Conservation (phyloP, 2,888 invertebrate species). For the Drosophila affinis region DNA sequence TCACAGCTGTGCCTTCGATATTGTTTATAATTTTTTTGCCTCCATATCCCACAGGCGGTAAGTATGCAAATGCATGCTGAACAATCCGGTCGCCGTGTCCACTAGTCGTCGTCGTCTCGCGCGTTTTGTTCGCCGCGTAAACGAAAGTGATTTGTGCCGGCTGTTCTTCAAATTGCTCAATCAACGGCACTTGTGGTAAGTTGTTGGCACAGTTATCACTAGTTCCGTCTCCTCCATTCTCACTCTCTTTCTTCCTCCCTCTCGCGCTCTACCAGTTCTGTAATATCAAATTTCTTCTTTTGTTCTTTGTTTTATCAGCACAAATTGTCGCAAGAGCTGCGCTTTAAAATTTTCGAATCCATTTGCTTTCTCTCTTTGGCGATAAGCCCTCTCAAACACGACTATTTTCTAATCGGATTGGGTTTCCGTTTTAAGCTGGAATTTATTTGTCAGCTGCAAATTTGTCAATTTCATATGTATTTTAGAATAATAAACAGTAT, state of each 20-base stretch:
- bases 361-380: slow-evolving; percentile 24
- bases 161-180: slow-evolving; percentile 28
- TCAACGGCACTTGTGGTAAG: slow-evolving; percentile 62
- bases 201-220: slow-evolving; percentile 64
- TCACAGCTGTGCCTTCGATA: slow-evolving; percentile 64
- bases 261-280: neutral
- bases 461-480: slow-evolving; percentile 7
- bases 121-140: slow-evolving; percentile 50
- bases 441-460: slow-evolving; percentile 55
- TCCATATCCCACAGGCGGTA: slow-evolving; percentile 19
- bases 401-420: neutral
- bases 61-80: slow-evolving; percentile 73
- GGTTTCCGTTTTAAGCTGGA: slow-evolving; percentile 43
- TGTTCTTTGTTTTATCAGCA: slow-evolving; percentile 64
- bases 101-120: slow-evolving; percentile 22
- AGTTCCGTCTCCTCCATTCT: neutral
- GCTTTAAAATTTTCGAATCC: slow-evolving; percentile 42
- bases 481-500: slow-evolving; percentile 43
- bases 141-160: slow-evolving; percentile 70
- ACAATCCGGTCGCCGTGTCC: slow-evolving; percentile 61
- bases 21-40: slow-evolving; percentile 65
- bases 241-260: slow-evolving; percentile 6
- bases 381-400: slow-evolving; percentile 56
- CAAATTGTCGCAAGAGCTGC: slow-evolving; percentile 37
- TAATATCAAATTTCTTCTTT: slow-evolving; percentile 48